Conservation (phyloP, 2,797 vertebrate genomes). For the Rhyacichthys aspro region DNA sequence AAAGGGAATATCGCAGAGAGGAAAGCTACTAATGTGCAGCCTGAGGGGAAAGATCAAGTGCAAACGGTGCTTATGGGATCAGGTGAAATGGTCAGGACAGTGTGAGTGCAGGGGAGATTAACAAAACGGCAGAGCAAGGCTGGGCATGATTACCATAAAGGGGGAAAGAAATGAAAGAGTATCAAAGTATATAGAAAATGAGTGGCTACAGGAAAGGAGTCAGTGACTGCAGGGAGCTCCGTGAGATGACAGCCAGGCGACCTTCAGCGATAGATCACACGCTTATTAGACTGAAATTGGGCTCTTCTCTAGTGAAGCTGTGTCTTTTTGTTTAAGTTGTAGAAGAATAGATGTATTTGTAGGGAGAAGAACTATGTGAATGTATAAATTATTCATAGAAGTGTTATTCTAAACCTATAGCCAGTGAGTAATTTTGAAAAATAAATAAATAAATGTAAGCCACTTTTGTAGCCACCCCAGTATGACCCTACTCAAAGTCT, state of each 20-base stretch:
- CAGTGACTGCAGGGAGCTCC: slow-evolving; percentile 21
- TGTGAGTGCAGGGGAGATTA: slow-evolving; percentile 45
- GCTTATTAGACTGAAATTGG: slow-evolving; percentile 28
- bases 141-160: slow-evolving; percentile 37
- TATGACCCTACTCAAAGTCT: no score
- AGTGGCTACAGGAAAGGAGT: slow-evolving; percentile 37
- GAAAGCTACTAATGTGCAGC: slow-evolving; percentile 50
- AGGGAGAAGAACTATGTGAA: no score
- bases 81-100: slow-evolving; percentile 56
- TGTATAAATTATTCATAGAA: no score
- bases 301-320: slow-evolving; percentile 19
- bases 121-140: slow-evolving; percentile 32
- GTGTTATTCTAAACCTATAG: no score
- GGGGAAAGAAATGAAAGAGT: neutral
- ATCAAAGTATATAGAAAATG: neutral
- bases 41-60: slow-evolving; percentile 54
- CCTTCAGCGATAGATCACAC: slow-evolving; percentile 53
- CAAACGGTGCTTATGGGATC: slow-evolving; percentile 54
- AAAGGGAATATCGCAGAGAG: slow-evolving; percentile 18
- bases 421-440: no score
- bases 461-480: no score
- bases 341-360: no score
- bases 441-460: no score
- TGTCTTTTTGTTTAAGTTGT: slow-evolving; percentile 10
- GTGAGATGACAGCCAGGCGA: slow-evolving; percentile 44